Percentiles rank a stretch among this genome's conserved stretches.
Evolutionary conservation across 2,888 invertebrate genomes (phyloP).

Genomic region (Caenorhabditis afra): DNA sequence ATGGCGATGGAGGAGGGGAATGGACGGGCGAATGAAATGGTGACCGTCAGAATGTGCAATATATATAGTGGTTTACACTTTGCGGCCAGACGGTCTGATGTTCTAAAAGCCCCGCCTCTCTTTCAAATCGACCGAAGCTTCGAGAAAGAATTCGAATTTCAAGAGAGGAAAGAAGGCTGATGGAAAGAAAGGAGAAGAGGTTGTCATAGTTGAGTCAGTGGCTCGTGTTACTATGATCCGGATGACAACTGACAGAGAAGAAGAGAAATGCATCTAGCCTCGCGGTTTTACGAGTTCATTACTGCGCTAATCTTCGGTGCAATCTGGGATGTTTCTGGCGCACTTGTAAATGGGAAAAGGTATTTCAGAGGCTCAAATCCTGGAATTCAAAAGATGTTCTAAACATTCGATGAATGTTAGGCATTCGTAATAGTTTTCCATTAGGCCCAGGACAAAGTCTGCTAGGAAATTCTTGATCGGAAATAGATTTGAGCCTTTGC

Average conservation of each 20-base stretch:
- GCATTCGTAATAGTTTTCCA: neutral
- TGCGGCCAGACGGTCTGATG: neutral
- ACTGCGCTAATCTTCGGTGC: neutral
- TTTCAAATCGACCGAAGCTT: neutral
- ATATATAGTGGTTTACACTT: neutral
- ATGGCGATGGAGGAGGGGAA: conserved; percentile 3
- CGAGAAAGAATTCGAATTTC: neutral
- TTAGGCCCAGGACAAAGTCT: conserved; percentile 6
- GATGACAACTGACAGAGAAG: conserved; percentile 46
- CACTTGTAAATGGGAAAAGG: too few relatives aligned
- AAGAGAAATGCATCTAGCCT: conserved; percentile 28
- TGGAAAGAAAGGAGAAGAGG: neutral
- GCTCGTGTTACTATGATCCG: conserved; percentile 31
- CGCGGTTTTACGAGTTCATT: conserved; percentile 26
- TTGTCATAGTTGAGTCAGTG: neutral
- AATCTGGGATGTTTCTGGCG: too few relatives aligned
- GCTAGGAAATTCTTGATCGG: neutral
- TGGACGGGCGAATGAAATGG: conserved; percentile 6
- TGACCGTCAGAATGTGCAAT: conserved; percentile 10
- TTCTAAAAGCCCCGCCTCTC: neutral
- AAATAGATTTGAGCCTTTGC: conserved; percentile 11
- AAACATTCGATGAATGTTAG: too few relatives aligned
- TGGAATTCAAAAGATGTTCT: too few relatives aligned
- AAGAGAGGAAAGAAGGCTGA: neutral
- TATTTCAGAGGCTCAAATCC: too few relatives aligned